Percentiles rank a stretch among this genome's conserved stretches.
These are phyloP conservation scores for Drosophila takahashii DNA, from an alignment of 1,140 invertebrate species.

Conservation along the genomic window DNA sequence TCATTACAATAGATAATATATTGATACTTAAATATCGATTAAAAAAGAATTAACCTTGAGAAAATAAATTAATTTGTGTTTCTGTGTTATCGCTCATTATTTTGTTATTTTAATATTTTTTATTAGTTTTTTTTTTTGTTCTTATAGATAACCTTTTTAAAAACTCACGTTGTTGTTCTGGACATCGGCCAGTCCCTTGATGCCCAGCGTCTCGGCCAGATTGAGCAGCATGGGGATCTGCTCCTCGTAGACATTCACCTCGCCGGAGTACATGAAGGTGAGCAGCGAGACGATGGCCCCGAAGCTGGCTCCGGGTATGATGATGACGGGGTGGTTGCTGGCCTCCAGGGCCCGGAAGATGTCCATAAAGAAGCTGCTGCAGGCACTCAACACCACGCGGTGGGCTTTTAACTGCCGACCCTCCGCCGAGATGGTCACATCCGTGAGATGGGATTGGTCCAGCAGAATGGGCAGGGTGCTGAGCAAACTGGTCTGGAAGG, in stretches of 20 bases:
- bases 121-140: no score
- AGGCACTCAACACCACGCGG: slow-evolving; percentile 94
- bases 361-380: slow-evolving; percentile 96
- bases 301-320: slow-evolving; percentile 92
- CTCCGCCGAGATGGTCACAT: slow-evolving; percentile 94
- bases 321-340: slow-evolving; percentile 92
- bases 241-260: slow-evolving; percentile 94
- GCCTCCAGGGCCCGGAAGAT: slow-evolving; percentile 91
- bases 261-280: slow-evolving; percentile 96
- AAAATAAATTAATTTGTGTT: no score
- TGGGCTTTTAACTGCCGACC: slow-evolving; percentile 93
- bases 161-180: slow-evolving; percentile 87
- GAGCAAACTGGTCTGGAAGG: slow-evolving; percentile 89
- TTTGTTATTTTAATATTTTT: no score
- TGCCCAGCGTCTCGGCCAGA: slow-evolving; percentile 93
- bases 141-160: no score
- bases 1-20: no score
- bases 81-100: no score
- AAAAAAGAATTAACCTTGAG: no score
- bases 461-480: slow-evolving; percentile 93
- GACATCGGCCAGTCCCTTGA: slow-evolving; percentile 94
- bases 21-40: no score
- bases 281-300: slow-evolving; percentile 92
- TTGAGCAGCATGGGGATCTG: slow-evolving; percentile 92
- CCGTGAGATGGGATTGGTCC: slow-evolving; percentile 93